These are phyloP conservation scores for Notodonta ziczac DNA, from an alignment of 2,888 invertebrate species.

Conservation along the genomic window DNA sequence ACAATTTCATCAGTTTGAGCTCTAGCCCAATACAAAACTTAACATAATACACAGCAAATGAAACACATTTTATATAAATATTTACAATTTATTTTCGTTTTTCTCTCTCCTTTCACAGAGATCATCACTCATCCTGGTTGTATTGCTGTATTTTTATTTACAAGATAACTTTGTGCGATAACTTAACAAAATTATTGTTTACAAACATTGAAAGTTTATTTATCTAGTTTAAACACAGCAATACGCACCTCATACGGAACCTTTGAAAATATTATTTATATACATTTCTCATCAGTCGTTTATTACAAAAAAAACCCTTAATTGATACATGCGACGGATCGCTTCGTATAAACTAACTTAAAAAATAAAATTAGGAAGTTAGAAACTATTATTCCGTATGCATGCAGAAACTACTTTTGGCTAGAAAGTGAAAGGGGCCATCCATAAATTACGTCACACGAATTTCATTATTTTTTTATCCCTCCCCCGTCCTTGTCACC, in stretches of 20 bases:
- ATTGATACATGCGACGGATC: conserved; percentile 15
- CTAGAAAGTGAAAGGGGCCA: too few relatives aligned
- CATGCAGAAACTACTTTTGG: background rate
- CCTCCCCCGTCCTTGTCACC: too few relatives aligned
- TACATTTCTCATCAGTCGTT: conserved; percentile 41
- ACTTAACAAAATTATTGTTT: too few relatives aligned
- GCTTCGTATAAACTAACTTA: background rate
- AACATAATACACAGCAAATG: conserved; percentile 32
- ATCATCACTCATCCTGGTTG: conserved; percentile 33
- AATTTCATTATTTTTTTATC: too few relatives aligned
- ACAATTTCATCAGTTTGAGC: too few relatives aligned
- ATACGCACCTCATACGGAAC: conserved; percentile 12
- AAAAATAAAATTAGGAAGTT: background rate
- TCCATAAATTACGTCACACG: too few relatives aligned
- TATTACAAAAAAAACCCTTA: conserved; percentile 29
- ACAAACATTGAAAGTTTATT: too few relatives aligned
- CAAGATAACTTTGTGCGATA: conserved; percentile 5
- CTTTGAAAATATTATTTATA: conserved; percentile 29
- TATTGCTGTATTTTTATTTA: conserved; percentile 36
- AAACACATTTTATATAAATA: conserved; percentile 69
- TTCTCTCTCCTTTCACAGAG: conserved; percentile 40
- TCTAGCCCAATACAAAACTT: background rate
- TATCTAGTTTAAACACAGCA: conserved; percentile 31
- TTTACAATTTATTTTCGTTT: conserved; percentile 72
- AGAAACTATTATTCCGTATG: background rate